Base-by-base conservation (phyloP, 2,888 invertebrate species). In the Eupsilia transversa region DNA sequence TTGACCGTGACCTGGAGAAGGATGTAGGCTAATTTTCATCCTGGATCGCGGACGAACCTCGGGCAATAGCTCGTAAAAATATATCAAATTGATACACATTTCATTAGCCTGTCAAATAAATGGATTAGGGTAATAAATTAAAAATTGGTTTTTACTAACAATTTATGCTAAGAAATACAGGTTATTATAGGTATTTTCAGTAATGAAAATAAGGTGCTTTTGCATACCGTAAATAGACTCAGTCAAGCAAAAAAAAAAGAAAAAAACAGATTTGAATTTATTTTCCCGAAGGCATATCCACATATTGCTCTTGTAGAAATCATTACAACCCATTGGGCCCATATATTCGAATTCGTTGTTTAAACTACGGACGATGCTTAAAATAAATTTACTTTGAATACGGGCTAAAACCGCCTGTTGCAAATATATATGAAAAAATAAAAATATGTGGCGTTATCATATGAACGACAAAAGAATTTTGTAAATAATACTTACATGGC, bases 341-440 rank as follows among this genome's bases (percentile, higher is more conserved):
- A 91, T 92, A 91, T 92, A 93, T 91, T 92, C 89, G 90, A 93
- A 93, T 94, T 92, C 89, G 89, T 89, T 93, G 93, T 94, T 94
- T 92, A 92, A 94, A 94, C 92, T 93, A 92, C 91, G 91, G 85
- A 79, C 91, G 87, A 72, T 76, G 92, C 90, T 94, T 92, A 91
- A 94, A 94, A 94, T 94, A 94, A 91, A 93, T 93, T 93, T 91
- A 91, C 92, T 92, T 92, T 92, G 89, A 90, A 92, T 92, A 91
- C 88, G 79, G 83, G 84, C 78, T 83, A 88, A 87, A 90, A 87
- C 81, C 85, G 68, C 73, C 78, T 79, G 82, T 86, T 88, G 85
- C 79, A 79, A 85, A 85, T 86, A 71, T 77, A 52, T 27, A 64
- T 66, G 35, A 63, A 74, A 70, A 72, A 49, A 33, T 10, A 23